Percentiles rank a stretch among this genome's conserved stretches.
These are phyloP conservation scores for Corythaixoides concolor DNA, from an alignment of 2,113 vertebrate genomes.

Conservation along the genomic window DNA sequence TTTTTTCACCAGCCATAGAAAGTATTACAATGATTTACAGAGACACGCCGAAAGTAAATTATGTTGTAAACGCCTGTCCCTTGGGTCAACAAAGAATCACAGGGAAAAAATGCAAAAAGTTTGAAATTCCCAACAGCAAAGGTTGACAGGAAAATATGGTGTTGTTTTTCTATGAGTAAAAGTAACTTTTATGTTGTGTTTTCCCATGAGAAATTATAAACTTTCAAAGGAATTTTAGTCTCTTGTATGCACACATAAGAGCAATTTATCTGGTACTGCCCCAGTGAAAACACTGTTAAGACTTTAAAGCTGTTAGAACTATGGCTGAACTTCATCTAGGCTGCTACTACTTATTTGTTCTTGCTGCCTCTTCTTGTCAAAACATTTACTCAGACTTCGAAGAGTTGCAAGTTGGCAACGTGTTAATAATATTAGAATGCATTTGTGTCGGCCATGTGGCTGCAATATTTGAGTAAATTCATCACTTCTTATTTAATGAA, in stretches of 20 bases:
- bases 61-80: slow-evolving; percentile 85
- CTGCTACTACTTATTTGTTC: slow-evolving; percentile 80
- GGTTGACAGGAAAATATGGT: slow-evolving; percentile 87
- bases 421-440: slow-evolving; percentile 82
- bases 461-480: slow-evolving; percentile 79
- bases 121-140: slow-evolving; percentile 86
- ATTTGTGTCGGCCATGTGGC: slow-evolving; percentile 79
- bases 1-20: slow-evolving; percentile 70
- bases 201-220: slow-evolving; percentile 88
- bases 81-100: slow-evolving; percentile 82
- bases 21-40: slow-evolving; percentile 87
- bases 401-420: slow-evolving; percentile 80
- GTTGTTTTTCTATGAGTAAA: slow-evolving; percentile 84
- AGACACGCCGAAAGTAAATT: slow-evolving; percentile 85
- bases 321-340: slow-evolving; percentile 79
- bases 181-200: slow-evolving; percentile 83
- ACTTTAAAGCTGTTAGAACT: slow-evolving; percentile 81
- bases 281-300: slow-evolving; percentile 81
- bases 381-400: slow-evolving; percentile 81
- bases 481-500: slow-evolving; percentile 80
- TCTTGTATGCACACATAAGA: slow-evolving; percentile 81
- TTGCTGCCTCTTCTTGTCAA: slow-evolving; percentile 81
- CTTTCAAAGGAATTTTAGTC: slow-evolving; percentile 85
- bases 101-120: slow-evolving; percentile 84
- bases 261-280: slow-evolving; percentile 83